phyloP scores from a whole-genome alignment of 1,140 invertebrate species.

The Listronotus bonariensis region DNA sequence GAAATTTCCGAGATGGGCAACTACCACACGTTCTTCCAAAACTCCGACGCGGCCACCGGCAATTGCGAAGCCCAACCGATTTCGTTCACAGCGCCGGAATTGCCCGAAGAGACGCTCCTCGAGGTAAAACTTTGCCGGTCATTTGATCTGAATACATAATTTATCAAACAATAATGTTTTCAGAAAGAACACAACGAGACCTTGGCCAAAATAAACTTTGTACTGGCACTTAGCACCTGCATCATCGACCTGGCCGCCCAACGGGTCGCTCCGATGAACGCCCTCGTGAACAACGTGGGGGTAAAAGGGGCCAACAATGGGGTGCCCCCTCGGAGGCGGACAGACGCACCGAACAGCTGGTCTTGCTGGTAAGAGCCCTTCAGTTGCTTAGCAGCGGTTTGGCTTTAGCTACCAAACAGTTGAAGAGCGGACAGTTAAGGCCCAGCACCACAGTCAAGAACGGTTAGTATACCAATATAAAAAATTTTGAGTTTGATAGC shows the following conservation, averaged over 20 bases:
- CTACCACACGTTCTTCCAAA: constrained; percentile 60
- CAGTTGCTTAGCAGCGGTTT: constrained; percentile 92
- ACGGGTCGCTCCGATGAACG: constrained; percentile 72
- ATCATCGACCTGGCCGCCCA: constrained; percentile 84
- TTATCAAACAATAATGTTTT: no score
- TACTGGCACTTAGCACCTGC: constrained; percentile 87
- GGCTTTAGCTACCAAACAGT: constrained; percentile 85
- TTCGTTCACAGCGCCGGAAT: constrained; percentile 84
- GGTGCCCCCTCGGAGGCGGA: constrained; percentile 55
- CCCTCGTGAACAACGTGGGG: constrained; percentile 57
- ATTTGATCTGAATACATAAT: no score
- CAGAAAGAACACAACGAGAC: constrained; percentile 91
- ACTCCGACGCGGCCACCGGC: constrained; percentile 56
- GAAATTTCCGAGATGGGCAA: constrained; percentile 73
- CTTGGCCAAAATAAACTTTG: constrained; percentile 91
- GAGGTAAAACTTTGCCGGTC: constrained; percentile 63
- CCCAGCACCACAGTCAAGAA: constrained; percentile 89
- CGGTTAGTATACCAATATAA: constrained; percentile 61
- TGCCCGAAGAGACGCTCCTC: constrained; percentile 93
- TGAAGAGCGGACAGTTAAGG: constrained; percentile 80
- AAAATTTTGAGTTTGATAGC: no score
- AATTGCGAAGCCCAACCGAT: constrained; percentile 65
- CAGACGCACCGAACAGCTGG: constrained; percentile 83
- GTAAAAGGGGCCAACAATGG: constrained; percentile 48
- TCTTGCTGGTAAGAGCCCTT: constrained; percentile 85